A percentile compares a stretch with the other conserved stretches of the same genome.
Evolutionary conservation across 2,797 vertebrate species (phyloP).

Genomic region (Megaceryle alcyon): DNA sequence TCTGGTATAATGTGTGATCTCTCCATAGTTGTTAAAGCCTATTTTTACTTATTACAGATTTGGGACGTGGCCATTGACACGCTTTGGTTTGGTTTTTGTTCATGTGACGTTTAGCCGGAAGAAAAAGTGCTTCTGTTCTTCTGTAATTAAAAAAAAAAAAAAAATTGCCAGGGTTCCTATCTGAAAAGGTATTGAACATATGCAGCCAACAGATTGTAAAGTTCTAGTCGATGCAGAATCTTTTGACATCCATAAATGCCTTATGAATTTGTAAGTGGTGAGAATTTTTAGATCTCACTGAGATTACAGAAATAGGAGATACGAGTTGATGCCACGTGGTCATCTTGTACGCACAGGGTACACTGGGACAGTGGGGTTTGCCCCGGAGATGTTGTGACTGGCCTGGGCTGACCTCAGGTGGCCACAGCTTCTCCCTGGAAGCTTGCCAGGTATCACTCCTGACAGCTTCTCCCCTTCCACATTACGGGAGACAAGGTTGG

Average conservation of each 20-base stretch:
- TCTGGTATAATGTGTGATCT: background rate
- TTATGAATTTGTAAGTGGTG: background rate
- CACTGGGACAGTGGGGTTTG: background rate
- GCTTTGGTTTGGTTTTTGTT: background rate
- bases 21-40: background rate
- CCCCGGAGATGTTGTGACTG: background rate
- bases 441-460: background rate
- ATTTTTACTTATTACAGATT: background rate
- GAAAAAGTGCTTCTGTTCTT: background rate
- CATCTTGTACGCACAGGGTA: background rate
- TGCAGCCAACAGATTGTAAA: background rate
- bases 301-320: background rate
- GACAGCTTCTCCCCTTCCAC: background rate
- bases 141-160: background rate
- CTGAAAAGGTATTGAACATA: background rate
- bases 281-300: background rate
- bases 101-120: background rate
- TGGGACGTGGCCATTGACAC: background rate
- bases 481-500: background rate
- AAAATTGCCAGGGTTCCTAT: background rate
- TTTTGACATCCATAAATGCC: background rate
- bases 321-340: background rate
- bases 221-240: background rate
- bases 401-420: background rate
- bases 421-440: background rate